Conservation (phyloP, 2,797 vertebrate genomes). For the Melanogrammus aeglefinus region DNA sequence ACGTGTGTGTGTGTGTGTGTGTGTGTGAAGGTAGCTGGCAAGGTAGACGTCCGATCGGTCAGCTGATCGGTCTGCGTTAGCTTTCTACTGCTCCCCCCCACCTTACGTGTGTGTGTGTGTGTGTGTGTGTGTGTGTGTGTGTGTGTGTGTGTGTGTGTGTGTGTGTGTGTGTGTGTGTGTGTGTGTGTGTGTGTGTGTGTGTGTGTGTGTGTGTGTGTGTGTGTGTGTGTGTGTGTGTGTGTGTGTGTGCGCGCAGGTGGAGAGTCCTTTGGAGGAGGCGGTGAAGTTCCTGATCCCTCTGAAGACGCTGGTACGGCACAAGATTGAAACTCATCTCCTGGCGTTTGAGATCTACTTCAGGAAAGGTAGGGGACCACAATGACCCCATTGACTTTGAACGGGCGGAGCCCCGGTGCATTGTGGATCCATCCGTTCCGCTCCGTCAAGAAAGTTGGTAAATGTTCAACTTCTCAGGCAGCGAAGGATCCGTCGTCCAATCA, state of each 20-base stretch:
- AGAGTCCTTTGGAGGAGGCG: slow-evolving; percentile 91
- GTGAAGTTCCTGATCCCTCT: slow-evolving; percentile 93
- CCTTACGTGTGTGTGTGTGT: background rate
- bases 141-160: background rate
- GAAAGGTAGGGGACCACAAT: slow-evolving; percentile 77
- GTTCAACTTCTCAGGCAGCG: too few species aligned
- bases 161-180: too few species aligned
- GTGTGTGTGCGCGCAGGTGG: slow-evolving; percentile 67
- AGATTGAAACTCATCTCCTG: slow-evolving; percentile 93
- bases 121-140: background rate
- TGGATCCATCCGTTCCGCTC: too few species aligned
- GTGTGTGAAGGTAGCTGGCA: slow-evolving; percentile 77
- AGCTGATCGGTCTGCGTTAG: too few species aligned
- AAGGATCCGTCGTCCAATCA: too few species aligned
- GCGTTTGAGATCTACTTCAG: slow-evolving; percentile 96
- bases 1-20: background rate
- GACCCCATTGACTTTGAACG: background rate
- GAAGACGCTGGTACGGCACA: slow-evolving; percentile 90
- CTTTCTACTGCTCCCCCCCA: background rate
- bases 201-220: too few species aligned
- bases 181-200: background rate
- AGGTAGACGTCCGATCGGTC: slow-evolving; percentile 66
- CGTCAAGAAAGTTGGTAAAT: too few species aligned
- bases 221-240: too few species aligned
- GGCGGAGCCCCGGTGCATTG: too few species aligned